phyloP scores from a whole-genome alignment of 2,113 vertebrate genomes.

The Crotalus horridus region DNA sequence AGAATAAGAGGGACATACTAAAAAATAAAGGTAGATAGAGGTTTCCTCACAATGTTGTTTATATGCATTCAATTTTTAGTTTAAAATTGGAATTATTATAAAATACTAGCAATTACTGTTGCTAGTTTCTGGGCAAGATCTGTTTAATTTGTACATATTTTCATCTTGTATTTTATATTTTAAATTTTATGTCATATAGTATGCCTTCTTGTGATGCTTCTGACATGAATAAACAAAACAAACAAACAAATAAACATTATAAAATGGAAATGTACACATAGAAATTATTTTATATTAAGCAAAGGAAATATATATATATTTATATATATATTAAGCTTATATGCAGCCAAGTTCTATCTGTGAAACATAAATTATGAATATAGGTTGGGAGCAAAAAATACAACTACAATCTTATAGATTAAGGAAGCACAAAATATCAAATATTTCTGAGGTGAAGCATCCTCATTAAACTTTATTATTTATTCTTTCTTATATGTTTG shows the following conservation, averaged over 20 bases:
- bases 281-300: background rate
- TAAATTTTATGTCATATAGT: no score
- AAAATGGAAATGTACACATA: background rate
- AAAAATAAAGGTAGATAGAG: no score
- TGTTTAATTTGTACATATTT: no score
- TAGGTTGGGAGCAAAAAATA: background rate
- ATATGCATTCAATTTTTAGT: background rate
- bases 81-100: background rate
- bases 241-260: no score
- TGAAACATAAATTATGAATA: background rate
- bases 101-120: background rate
- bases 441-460: background rate
- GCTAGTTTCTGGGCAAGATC: no score
- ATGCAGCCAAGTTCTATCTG: background rate
- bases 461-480: background rate
- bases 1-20: no score
- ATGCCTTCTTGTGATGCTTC: no score
- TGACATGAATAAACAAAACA: no score
- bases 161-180: no score
- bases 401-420: background rate
- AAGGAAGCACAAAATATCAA: background rate
- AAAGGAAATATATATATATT: background rate
- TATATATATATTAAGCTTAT: background rate
- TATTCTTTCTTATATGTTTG: constrained; percentile 12
- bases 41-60: background rate